Base-by-base conservation (phyloP, 2,888 invertebrate genomes). In the Dione juno region DNA sequence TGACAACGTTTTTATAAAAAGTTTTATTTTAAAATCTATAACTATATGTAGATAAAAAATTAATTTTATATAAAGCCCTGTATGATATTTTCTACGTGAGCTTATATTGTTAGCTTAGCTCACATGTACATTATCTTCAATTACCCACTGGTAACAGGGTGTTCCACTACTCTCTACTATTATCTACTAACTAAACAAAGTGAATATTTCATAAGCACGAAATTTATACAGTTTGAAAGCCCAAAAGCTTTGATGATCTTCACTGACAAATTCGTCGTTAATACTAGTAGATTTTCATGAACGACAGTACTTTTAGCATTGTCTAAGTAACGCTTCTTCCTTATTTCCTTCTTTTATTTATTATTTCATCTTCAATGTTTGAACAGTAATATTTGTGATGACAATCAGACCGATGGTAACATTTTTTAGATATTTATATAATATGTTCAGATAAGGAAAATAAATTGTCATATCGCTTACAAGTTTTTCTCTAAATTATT, bases 401-500 rank as follows among this genome's bases (percentile, higher is more conserved):
- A 45, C 7, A n/a, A 8, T 45, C n/a, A 8, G 2, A 8, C 14
- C 8, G n/a, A 5, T 28, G 28, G 28, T 28, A 28, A 3, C 2
- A 3, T 28, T 45, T 16, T 48, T 8, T 16, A 2, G 48, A 48
- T 48, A 48, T 9, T 48, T 16, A 50, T 11, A 16, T 19, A 11
- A 48, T 9, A 48, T 3, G 3, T n/a, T 16, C 10, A 50, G 48
- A 16, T n/a, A 53, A 28, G 8, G 28, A 28, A 3, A 35, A 1
- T 8, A 35, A 1, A 57, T n/a, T 28, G 6, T 10, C 21, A 28
- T 16, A 43, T n/a, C 3, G 11, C 28, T 61, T 28, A 45, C 10
- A 61, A n/a, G 61, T 45, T 61, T 6, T 28, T 28, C 41, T n/a
- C n/a, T 28, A n/a, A 28, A n/a, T 28, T 8, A n/a, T 45, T 61